Evolutionary conservation across 2,888 invertebrate species (phyloP).

Genomic region (Gasteruption jaculator): DNA sequence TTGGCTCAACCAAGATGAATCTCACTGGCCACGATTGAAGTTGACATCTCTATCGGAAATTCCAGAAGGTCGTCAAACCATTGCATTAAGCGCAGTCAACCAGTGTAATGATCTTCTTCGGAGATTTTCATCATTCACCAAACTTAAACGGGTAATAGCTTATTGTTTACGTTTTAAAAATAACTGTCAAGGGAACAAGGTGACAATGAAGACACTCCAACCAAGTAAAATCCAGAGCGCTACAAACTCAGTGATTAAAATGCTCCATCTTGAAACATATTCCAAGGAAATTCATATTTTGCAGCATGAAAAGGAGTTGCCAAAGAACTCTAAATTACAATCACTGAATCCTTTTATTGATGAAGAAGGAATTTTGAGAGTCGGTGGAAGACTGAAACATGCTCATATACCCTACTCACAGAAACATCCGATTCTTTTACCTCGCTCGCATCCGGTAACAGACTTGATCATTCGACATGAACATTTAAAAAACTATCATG

Average conservation of each 20-base stretch:
- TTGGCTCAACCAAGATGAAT: constrained; percentile 9
- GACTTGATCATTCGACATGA: constrained; percentile 22
- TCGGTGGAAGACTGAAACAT: constrained; percentile 27
- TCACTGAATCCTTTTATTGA: constrained; percentile 26
- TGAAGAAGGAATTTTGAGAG: constrained; percentile 21
- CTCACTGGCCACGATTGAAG: constrained; percentile 5
- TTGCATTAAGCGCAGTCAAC: background rate
- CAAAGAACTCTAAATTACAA: constrained; percentile 16
- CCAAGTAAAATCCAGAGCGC: background rate
- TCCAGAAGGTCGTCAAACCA: background rate
- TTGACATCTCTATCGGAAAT: background rate
- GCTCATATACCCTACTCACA: constrained; percentile 14
- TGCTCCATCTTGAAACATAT: no score
- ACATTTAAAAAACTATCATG: constrained; percentile 24
- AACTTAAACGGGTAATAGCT: constrained; percentile 1
- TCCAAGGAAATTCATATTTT: background rate
- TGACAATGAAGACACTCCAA: constrained; percentile 8
- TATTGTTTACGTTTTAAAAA: constrained; percentile 2
- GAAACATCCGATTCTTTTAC: constrained; percentile 26
- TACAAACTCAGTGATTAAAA: no score
- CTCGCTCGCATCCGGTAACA: constrained; percentile 25
- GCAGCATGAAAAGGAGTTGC: no score
- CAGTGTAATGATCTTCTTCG: constrained; percentile 2
- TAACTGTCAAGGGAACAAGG: background rate
- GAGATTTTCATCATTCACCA: background rate